A percentile compares a stretch with the other conserved stretches of the same genome.
phyloP scores from a whole-genome alignment of 2,888 invertebrate species.

The Lordiphosa andalusiaca region DNA sequence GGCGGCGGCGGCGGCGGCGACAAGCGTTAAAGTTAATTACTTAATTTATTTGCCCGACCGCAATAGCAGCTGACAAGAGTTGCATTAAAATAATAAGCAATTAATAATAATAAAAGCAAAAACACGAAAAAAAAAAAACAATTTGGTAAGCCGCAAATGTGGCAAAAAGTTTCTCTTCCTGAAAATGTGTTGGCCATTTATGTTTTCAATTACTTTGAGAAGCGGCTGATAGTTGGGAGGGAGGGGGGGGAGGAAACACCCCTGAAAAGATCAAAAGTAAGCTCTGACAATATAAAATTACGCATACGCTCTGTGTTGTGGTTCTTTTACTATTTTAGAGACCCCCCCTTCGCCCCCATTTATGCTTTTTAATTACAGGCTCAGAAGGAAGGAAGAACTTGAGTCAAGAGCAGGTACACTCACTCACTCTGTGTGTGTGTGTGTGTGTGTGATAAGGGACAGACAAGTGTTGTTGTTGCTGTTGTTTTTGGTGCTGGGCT shows the following conservation, averaged over 20 bases:
- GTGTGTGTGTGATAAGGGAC: no score
- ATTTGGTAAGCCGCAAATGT: conserved; percentile 39
- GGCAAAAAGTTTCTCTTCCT: conserved; percentile 10
- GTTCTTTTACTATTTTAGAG: conserved; percentile 11
- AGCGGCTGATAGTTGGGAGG: conserved; percentile 54
- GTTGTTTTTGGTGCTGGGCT: no score
- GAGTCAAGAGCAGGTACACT: background rate
- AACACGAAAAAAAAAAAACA: conserved; percentile 37
- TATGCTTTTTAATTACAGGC: conserved; percentile 54
- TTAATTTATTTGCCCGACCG: conserved; percentile 50
- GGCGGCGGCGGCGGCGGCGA: conserved; percentile 1
- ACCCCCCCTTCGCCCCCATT: conserved; percentile 15
- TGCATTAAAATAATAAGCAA: conserved; percentile 54
- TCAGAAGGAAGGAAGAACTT: conserved; percentile 5
- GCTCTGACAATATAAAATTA: conserved; percentile 59
- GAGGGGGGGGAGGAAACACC: conserved; percentile 1
- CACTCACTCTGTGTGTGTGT: no score
- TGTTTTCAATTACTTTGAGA: conserved; percentile 70
- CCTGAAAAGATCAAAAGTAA: conserved; percentile 55
- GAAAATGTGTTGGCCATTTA: conserved; percentile 52
- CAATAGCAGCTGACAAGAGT: conserved; percentile 40
- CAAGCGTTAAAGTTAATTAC: conserved; percentile 57
- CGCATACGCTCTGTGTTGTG: conserved; percentile 57
- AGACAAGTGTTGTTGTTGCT: no score
- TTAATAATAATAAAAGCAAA: conserved; percentile 57